Conservation (phyloP, 2,113 vertebrate genomes). For the Nymphicus hollandicus region DNA sequence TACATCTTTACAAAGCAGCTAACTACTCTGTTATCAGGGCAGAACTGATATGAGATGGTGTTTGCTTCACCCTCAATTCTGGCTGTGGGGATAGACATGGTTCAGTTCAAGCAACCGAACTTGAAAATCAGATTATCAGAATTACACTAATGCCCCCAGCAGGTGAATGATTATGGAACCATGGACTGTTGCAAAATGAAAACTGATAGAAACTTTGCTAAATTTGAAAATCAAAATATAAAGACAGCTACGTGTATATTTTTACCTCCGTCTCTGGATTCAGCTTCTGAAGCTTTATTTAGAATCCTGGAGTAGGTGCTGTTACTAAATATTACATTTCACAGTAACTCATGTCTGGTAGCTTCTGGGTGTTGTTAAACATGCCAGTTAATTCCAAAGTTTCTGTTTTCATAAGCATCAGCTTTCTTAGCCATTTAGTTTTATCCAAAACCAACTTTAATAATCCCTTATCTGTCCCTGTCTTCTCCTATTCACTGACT, state of each 20-base stretch:
- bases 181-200: rapidly evolving
- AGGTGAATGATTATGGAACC: not conserved
- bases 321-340: not conserved
- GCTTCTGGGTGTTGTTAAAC: not conserved
- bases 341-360: not conserved
- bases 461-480: not conserved
- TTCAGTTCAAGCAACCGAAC: not conserved
- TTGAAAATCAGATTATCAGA: not conserved
- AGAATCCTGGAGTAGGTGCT: not conserved
- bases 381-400: not conserved
- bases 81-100: rapidly evolving
- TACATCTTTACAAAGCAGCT: not conserved
- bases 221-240: not conserved
- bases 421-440: not conserved
- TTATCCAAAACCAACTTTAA: not conserved
- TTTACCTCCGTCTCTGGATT: not conserved
- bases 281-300: not conserved
- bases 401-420: not conserved
- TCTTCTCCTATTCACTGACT: not conserved
- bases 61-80: not conserved
- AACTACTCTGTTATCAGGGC: rapidly evolving
- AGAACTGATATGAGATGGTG: rapidly evolving
- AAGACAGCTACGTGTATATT: rapidly evolving
- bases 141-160: not conserved
- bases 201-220: not conserved